These are phyloP conservation scores for Leuctra nigra DNA, from an alignment of 2,888 invertebrate genomes.

Conservation along the genomic window DNA sequence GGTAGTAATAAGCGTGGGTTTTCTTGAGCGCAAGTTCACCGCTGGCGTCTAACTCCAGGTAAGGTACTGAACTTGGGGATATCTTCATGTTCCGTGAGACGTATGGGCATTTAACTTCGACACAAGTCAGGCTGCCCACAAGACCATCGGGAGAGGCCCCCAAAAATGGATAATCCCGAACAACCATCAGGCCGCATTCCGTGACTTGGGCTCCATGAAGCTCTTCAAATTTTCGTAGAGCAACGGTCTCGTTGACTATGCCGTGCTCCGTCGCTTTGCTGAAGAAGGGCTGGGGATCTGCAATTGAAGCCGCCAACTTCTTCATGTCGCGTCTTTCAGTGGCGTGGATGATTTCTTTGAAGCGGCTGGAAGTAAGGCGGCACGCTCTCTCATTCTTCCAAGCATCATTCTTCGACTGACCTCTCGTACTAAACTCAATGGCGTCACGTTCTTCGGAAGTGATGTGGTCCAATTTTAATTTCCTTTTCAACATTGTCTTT, in stretches of 20 bases:
- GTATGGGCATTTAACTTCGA: slow-evolving; percentile 28
- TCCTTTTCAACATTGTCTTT: neutral
- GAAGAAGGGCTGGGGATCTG: neutral
- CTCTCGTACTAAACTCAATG: neutral
- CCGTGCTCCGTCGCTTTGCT: slow-evolving; percentile 23
- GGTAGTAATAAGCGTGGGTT: slow-evolving; percentile 22
- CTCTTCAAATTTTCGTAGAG: slow-evolving; percentile 21
- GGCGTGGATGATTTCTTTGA: neutral
- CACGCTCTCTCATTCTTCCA: neutral
- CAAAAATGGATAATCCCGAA: slow-evolving; percentile 9
- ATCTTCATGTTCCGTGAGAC: slow-evolving; percentile 18
- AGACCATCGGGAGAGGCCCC: slow-evolving; percentile 28
- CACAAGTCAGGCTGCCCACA: slow-evolving; percentile 15
- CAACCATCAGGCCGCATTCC: slow-evolving; percentile 16
- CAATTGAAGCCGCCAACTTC: neutral
- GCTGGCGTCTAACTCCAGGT: slow-evolving; percentile 18
- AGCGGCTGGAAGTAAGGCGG: neutral
- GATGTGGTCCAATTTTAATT: neutral
- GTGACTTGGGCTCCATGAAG: slow-evolving; percentile 4
- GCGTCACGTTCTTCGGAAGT: neutral
- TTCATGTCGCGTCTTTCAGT: slow-evolving; percentile 7
- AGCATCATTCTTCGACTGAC: neutral
- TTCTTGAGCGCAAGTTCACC: slow-evolving; percentile 20
- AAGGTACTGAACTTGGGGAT: slow-evolving; percentile 22
- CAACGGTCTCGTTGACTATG: slow-evolving; percentile 20